Evolutionary conservation across 2,113 vertebrate genomes (phyloP), one percentile per base, ranked within the genome.

Genomic region (Hoplias malabaricus): DNA sequence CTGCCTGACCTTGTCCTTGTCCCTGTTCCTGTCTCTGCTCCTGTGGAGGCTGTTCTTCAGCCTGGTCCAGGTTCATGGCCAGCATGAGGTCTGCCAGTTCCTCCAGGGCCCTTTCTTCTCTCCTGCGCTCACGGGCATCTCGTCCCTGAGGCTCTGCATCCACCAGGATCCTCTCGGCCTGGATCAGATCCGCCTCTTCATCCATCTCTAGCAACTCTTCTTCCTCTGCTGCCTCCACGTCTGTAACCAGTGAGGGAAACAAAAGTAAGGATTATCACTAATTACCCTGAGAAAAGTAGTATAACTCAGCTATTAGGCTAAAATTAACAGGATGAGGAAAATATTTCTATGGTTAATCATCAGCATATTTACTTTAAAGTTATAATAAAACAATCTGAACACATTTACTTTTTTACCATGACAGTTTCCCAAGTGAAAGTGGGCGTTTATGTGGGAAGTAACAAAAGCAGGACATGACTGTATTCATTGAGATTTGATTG

Each of bases 111-210:
- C 79, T 83, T 25, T 90, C 84, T 13, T 88, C 84, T 21, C 80
- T 76, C 70, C 81, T 89, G 68, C 61, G 10, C 81, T 68, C 50
- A 29, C 73, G 21, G 0, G 9, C 25, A 36, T 84, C 46, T 75
- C 72, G 1, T 23, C 77, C 84, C 62, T 66, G 63, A 62, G 57
- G 79, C 11, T 88, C 90, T 42, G 90, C 86, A 74, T 94, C 93
- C 2, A 96, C 94, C 69, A 99, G 90, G 33, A 96, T 80, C 36
- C 96, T 91, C 31, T 98, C 96, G 1, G 88, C 93, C 87, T 96
- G 91, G 81, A 98, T 95, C 85, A 97, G 85, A 56, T 94, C 96
- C 0, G 96, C 97, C 82, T 96, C 94, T 84, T 96, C 95, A 7
- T 87, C 79, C 0, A 99, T 92, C 7, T 92, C 84, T 29, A 98